Evolutionary conservation across 2,113 vertebrate species (phyloP), one percentile per base, ranked within the genome.

Genomic region (Amblyopsis rosae): DNA sequence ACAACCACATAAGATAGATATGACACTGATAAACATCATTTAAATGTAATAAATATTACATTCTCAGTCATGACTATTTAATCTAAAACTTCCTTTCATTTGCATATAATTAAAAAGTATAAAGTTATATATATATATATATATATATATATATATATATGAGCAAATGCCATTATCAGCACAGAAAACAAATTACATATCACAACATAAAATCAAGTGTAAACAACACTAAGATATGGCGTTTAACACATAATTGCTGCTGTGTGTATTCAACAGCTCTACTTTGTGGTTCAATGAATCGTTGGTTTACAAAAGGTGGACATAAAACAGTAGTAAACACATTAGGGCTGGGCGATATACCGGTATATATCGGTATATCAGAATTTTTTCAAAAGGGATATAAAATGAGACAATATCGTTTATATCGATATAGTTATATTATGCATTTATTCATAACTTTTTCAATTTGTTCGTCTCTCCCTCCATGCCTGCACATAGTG

Each of bases 1-100:
- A 85, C 72, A 72, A 75, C 70, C 72, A 76, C 57, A 79, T 64
- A 67, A 55, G 66, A 84, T 78, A 79, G 51, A 80, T 83, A 60
- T 69, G 47, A 65, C 53, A 74, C 48, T 61, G 57, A 78, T 76
- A 62, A 62, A 41, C 35, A 6, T 41, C 0, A 41, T 41, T 41
- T 41, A 41, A 41, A 41, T 41, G 35, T 41, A 41, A 41, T 41
- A 41, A 41, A 41, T 41, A 41, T 41, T 41, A 41, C 89, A 92
- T 90, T 92, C 87, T 88, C 73, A 80, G 86, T 92, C 84, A 86
- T 68, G 73, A 77, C 2, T 26, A 26, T 26, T 26, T 26, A 26
- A 72, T 80, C 59, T 65, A 84, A 72, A 75, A 72, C 32, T 73
- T 59, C 17, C 9, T 72, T 63, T 62, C 8, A 61, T 45, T 56